Conservation (phyloP, 2,797 vertebrate species). For the Eulemur albifrons region DNA sequence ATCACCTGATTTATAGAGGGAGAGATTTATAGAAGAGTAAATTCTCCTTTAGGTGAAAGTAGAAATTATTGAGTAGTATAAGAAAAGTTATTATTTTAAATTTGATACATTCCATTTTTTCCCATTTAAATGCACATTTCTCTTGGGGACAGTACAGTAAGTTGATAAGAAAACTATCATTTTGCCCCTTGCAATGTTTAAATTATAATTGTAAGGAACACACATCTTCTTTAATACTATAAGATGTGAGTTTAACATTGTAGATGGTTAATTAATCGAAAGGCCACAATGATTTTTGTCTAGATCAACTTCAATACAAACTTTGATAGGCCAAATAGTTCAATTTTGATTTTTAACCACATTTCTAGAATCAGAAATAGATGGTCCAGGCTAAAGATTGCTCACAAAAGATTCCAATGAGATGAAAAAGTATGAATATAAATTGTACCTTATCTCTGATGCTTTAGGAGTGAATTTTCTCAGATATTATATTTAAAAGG, state of each 20-base stretch:
- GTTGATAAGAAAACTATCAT: not conserved
- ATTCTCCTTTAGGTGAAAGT: not conserved
- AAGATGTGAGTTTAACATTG: not conserved
- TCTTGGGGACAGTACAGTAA: not conserved
- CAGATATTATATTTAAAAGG: conserved; percentile 55
- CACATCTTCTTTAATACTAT: not conserved
- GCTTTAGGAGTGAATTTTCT: conserved; percentile 48
- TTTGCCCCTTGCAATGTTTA: not conserved
- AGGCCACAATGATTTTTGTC: conserved; percentile 13
- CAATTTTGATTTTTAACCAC: not conserved
- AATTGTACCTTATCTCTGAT: conserved; percentile 53
- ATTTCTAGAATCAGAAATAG: conserved; percentile 36
- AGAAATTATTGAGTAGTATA: not conserved
- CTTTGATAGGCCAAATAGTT: not conserved
- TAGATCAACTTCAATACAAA: not conserved
- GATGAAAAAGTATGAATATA: conserved; percentile 65
- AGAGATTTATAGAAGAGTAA: not conserved
- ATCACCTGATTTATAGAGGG: not conserved
- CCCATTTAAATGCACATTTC: not conserved
- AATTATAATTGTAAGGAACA: not conserved
- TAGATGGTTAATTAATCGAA: conserved; percentile 38
- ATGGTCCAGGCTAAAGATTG: conserved; percentile 21
- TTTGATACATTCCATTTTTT: not conserved
- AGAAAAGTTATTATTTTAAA: not conserved
- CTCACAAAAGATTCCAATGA: conserved; percentile 57